Conservation (phyloP, 2,113 vertebrate genomes). For the Scopus umbretta region DNA sequence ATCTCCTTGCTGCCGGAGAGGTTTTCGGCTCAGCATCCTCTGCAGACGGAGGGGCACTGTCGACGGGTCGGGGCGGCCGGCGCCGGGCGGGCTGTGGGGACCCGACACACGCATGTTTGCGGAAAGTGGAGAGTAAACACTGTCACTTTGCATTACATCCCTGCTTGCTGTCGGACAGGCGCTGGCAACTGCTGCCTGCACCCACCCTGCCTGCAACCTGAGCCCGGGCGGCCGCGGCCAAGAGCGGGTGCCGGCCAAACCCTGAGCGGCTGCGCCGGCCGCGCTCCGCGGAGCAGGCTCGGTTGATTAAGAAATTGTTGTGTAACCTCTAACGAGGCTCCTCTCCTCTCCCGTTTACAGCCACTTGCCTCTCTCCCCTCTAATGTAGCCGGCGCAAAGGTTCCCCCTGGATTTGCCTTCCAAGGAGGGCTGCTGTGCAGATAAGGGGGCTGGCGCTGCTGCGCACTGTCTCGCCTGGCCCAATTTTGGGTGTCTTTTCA, state of each 20-base stretch:
- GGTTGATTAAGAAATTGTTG: constrained; percentile 27
- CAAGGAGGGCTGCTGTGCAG: neutral
- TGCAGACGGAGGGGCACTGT: accelerated
- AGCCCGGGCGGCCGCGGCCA: neutral
- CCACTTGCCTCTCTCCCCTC: neutral
- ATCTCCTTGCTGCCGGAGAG: neutral
- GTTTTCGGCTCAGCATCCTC: neutral
- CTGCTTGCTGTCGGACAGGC: neutral
- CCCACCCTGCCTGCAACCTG: neutral
- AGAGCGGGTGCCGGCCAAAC: neutral
- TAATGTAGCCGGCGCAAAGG: neutral
- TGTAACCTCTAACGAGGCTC: constrained; percentile 4
- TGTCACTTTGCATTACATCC: neutral
- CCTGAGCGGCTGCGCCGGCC: neutral
- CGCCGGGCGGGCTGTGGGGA: neutral
- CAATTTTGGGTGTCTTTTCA: neutral
- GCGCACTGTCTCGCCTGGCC: accelerated
- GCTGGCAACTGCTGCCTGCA: neutral
- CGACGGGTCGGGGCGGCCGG: neutral
- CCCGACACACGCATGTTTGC: accelerated
- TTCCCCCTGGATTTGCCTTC: neutral
- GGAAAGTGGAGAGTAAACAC: neutral
- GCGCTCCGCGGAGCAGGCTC: neutral
- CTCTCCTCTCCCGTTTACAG: neutral
- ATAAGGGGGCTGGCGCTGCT: neutral